Conservation (phyloP, 2,797 vertebrate species). For the Labeo calbasu region DNA sequence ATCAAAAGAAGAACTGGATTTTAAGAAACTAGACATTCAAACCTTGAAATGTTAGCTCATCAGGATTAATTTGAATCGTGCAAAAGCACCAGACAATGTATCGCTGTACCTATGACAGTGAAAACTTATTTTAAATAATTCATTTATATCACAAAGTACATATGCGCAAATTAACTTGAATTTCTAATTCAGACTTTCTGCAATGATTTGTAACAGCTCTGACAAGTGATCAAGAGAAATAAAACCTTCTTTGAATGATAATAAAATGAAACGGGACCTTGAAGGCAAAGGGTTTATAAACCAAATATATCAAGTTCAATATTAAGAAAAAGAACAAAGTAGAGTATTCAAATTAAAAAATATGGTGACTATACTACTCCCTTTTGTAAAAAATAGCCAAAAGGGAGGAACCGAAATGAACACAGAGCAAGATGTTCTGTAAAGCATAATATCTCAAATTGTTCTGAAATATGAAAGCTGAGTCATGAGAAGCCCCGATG, state of each 20-base stretch:
- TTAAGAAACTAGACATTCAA: background rate
- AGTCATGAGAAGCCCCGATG: background rate
- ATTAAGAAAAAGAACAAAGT: background rate
- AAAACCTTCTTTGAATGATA: slow-evolving; percentile 2
- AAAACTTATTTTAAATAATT: background rate
- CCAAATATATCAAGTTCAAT: background rate
- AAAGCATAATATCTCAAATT: background rate
- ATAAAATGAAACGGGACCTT: background rate
- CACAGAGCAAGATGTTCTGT: background rate
- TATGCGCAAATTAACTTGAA: background rate
- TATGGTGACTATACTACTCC: background rate
- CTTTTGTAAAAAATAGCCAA: background rate
- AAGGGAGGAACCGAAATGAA: background rate
- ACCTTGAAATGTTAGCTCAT: background rate
- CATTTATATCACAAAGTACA: background rate
- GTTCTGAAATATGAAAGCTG: background rate
- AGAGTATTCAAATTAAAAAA: background rate
- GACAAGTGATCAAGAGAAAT: background rate
- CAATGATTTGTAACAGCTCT: slow-evolving; percentile 17
- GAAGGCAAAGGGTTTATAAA: background rate
- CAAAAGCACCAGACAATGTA: background rate
- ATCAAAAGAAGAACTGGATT: background rate
- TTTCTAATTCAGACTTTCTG: background rate
- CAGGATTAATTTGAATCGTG: background rate
- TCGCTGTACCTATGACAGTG: background rate